These are phyloP conservation scores for Enteromius afrohamiltoni DNA, from an alignment of 2,797 vertebrate species.

Conservation along the genomic window DNA sequence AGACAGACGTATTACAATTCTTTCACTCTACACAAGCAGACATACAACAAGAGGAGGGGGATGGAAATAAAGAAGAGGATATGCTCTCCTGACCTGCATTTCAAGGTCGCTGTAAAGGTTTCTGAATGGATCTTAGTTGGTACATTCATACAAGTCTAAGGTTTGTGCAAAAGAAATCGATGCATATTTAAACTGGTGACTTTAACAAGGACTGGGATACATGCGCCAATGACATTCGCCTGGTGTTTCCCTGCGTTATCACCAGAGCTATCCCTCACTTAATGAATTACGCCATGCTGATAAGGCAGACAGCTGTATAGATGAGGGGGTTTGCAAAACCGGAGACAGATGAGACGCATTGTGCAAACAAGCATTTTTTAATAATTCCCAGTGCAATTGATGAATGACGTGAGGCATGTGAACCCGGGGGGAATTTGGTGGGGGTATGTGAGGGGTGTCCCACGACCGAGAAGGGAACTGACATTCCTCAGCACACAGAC, in stretches of 20 bases:
- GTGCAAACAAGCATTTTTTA: slow-evolving; percentile 54
- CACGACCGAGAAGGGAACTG: slow-evolving; percentile 65
- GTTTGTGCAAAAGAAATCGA: neutral
- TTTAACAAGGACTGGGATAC: slow-evolving; percentile 1
- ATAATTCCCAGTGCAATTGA: slow-evolving; percentile 34
- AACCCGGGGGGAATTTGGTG: neutral
- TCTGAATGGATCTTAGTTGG: neutral
- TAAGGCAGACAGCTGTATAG: slow-evolving; percentile 5
- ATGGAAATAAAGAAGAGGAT: slow-evolving; percentile 46
- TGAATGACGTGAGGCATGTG: neutral
- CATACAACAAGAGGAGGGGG: neutral
- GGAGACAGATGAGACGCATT: slow-evolving; percentile 41
- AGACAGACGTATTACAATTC: slow-evolving; percentile 22
- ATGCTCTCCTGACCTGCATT: slow-evolving; percentile 48
- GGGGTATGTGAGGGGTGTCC: slow-evolving; percentile 55
- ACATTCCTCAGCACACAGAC: slow-evolving; percentile 61
- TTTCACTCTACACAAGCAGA: slow-evolving; percentile 33
- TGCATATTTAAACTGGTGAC: slow-evolving; percentile 33
- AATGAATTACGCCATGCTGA: slow-evolving; percentile 46
- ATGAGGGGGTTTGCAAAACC: neutral
- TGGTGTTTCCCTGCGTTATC: slow-evolving; percentile 48
- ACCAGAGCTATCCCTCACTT: slow-evolving; percentile 38
- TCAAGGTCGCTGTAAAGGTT: slow-evolving; percentile 55
- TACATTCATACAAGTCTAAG: neutral
- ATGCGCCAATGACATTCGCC: neutral